Evolutionary conservation across 2,888 invertebrate species (phyloP), one percentile per base, ranked within the genome.

Genomic region (Melanotus villosus): DNA sequence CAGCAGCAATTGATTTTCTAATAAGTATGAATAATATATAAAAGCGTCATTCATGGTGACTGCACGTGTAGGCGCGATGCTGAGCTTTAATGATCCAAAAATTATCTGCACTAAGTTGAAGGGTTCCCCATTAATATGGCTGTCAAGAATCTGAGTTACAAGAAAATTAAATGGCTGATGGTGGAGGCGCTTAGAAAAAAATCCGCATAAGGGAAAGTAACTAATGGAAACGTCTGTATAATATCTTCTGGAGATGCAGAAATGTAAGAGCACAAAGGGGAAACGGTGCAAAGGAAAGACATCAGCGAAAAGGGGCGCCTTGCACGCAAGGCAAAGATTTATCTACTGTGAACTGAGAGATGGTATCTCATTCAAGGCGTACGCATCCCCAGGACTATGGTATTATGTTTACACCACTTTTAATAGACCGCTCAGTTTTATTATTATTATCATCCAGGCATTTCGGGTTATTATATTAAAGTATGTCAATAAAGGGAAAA

Each of bases 311-410:
- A 54, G 63, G 68, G 70, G 57, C 66, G 66, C 57, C 67, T 57
- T n/a, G 68, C 75, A 75, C 74, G 75, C 75, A 73, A 75, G 68
- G 60, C 65, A 71, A 74, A 75, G 75, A 75, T 75, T 75, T 75
- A 75, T 75, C 74, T 75, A 75, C 74, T 75, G 74, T 70, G 70
- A 75, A 75, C 68, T 70, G 68, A 65, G 69, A 74, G 75, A 75
- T 74, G 65, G 60, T 68, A 75, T 75, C 75, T 75, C 71, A 62
- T 74, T 72, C 62, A 68, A 71, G 52, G 71, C 50, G 68, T 68
- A 68, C 63, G 63, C 54, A 68, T 56, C 36, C 32, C 32, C 41
- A 62, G 38, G 63, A 56, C 63, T 64, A 58, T 64, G 45, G 43
- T 58, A 62, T 64, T 64, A 68, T 68, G 68, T 68, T 68, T 68